These are phyloP conservation scores for Blastobasis adustella DNA, from an alignment of 2,888 invertebrate genomes.

Conservation along the genomic window DNA sequence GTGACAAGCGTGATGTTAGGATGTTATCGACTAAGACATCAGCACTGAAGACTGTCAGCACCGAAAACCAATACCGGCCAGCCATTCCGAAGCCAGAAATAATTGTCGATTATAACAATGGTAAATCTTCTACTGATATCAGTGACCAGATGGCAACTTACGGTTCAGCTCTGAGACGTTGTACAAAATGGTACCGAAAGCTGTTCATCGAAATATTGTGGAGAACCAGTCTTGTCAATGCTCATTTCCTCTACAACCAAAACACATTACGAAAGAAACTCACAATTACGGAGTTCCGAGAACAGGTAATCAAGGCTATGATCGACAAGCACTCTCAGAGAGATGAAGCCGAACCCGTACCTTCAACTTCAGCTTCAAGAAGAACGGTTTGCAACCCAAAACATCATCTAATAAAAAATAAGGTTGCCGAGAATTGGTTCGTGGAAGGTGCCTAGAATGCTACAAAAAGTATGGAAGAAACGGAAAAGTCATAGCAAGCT, in stretches of 20 bases:
- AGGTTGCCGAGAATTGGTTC: too few species aligned
- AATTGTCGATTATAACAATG: slow-evolving; percentile 5
- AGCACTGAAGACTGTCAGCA: neutral
- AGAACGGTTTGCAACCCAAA: too few species aligned
- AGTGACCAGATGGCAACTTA: slow-evolving; percentile 18
- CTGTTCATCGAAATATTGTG: slow-evolving; percentile 9
- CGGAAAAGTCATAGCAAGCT: neutral
- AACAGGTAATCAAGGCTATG: slow-evolving; percentile 1
- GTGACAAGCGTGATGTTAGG: too few species aligned
- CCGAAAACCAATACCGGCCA: neutral
- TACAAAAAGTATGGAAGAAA: slow-evolving; percentile 1
- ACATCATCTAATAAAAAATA: too few species aligned
- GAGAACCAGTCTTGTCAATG: slow-evolving; percentile 11
- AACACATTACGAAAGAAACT: slow-evolving; percentile 3
- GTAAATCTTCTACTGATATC: slow-evolving; percentile 12
- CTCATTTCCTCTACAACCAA: slow-evolving; percentile 9
- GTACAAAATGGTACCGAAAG: slow-evolving; percentile 13
- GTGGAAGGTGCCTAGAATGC: neutral
- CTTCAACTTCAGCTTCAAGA: neutral
- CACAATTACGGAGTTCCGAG: slow-evolving; percentile 5
- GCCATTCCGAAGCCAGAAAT: slow-evolving; percentile 3
- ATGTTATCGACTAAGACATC: slow-evolving; percentile 8
- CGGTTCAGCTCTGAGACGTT: slow-evolving; percentile 11
- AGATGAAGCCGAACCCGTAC: too few species aligned
- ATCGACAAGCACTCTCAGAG: neutral